Evolutionary conservation across 2,797 vertebrate species (phyloP), one percentile per base, ranked within the genome.

Genomic region (Spea hammondii): DNA sequence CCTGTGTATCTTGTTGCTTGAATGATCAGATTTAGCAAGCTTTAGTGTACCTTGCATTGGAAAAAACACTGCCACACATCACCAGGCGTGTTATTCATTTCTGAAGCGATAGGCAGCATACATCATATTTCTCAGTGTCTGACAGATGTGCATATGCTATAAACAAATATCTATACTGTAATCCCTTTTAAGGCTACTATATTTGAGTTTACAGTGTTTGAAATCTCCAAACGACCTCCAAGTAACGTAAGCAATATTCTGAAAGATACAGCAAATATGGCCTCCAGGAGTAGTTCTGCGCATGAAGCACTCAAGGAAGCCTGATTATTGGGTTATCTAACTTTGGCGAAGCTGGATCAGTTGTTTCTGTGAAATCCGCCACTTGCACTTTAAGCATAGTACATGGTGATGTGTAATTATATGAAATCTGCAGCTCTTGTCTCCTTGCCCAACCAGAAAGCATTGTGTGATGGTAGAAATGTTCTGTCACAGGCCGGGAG

Each of bases 401-500:
- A 66, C 32, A 66, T 8, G 1, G 13, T 14, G 47, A 0, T 62
- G 46, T 4, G 12, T 50, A 17, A 50, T 57, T 12, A 13, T 14
- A 12, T 17, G 54, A 62, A 60, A 47, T 46, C 46, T 72, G 13
- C 44, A 59, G 7, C 54, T 57, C 44, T 12, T 50, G 48, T 49
- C 45, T 48, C 44, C 51, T n/a, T 74, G 10, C 59, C 9, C 14
- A 54, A 73, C 45, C 47, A 32, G 55, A 72, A 72, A 72, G 13
- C 54, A 47, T 72, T 60, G 4, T 8, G 54, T 6, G 54, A 72
- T 2, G 62, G 72, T 8, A 73, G 72, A 73, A 62, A 73, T 62
- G 46, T 73, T 71, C 70, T 73, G 72, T 73, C 57, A 62, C 57
- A 73, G 72, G 59, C 72, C 57, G 46, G 57, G 59, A 64, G 57